A percentile compares a stretch with the other conserved stretches of the same genome.
phyloP scores from a whole-genome alignment of 2,888 invertebrate species.

The Athalia circularis region DNA sequence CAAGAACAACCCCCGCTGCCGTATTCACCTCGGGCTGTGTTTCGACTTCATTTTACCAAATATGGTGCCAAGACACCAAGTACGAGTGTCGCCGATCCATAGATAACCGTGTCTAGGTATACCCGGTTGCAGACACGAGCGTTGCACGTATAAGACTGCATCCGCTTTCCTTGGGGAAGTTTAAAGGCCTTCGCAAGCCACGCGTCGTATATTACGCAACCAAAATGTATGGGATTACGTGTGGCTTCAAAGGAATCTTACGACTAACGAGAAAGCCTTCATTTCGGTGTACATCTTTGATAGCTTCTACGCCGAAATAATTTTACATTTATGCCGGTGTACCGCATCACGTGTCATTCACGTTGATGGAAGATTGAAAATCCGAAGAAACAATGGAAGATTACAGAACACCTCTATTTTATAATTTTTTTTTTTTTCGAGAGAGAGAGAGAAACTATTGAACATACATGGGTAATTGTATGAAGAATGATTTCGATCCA shows the following conservation, averaged over 20 bases:
- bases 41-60: slow-evolving; percentile 16
- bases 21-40: background rate
- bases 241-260: slow-evolving; percentile 15
- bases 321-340: background rate
- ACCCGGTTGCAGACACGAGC: background rate
- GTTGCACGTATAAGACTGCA: background rate
- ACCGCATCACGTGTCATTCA: background rate
- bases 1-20: background rate
- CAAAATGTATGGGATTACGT: slow-evolving; percentile 20
- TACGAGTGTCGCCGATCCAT: slow-evolving; percentile 14
- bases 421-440: no score
- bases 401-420: no score
- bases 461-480: no score
- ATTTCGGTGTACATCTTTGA: background rate
- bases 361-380: no score
- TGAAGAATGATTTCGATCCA: background rate
- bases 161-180: slow-evolving; percentile 30
- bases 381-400: no score
- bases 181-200: no score
- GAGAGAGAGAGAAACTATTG: no score
- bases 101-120: slow-evolving; percentile 9
- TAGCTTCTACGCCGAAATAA: background rate
- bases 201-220: slow-evolving; percentile 6
- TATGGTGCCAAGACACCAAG: slow-evolving; percentile 24
- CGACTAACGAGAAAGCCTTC: slow-evolving; percentile 31